A percentile compares a stretch with the other conserved stretches of the same genome.
phyloP scores from a whole-genome alignment of 2,888 invertebrate genomes.

The Pandemis cinnamomeana region DNA sequence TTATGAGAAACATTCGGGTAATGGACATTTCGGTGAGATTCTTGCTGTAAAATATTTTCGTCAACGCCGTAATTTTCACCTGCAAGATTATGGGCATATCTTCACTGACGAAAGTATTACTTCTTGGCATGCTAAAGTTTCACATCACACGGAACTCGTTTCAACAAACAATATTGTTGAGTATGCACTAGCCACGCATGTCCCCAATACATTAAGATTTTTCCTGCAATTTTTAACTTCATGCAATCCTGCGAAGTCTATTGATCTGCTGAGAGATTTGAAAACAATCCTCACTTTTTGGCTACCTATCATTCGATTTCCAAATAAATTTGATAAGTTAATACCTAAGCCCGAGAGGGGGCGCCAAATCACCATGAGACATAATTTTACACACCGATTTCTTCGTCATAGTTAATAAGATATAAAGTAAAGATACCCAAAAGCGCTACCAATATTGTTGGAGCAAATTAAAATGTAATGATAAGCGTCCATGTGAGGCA shows the following conservation, averaged over 20 bases:
- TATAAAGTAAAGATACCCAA: slow-evolving; percentile 59
- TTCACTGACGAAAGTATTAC: slow-evolving; percentile 58
- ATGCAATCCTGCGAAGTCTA: slow-evolving; percentile 24
- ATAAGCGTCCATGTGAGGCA: slow-evolving; percentile 66
- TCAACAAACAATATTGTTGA: slow-evolving; percentile 27
- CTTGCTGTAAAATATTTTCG: slow-evolving; percentile 77
- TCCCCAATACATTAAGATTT: slow-evolving; percentile 17
- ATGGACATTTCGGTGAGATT: slow-evolving; percentile 70
- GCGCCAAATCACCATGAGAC: slow-evolving; percentile 78
- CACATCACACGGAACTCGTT: slow-evolving; percentile 46
- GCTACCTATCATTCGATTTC: slow-evolving; percentile 9
- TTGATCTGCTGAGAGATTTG: background rate
- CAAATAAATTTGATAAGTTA: slow-evolving; percentile 14
- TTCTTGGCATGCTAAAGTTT: slow-evolving; percentile 48
- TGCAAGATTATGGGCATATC: slow-evolving; percentile 70
- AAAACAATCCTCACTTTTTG: background rate
- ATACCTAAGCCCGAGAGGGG: slow-evolving; percentile 65
- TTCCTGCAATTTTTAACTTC: slow-evolving; percentile 8
- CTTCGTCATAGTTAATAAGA: slow-evolving; percentile 70
- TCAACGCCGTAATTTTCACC: slow-evolving; percentile 79
- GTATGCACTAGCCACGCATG: slow-evolving; percentile 35
- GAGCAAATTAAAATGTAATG: slow-evolving; percentile 67
- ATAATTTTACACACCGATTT: slow-evolving; percentile 78
- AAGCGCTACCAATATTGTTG: slow-evolving; percentile 64
- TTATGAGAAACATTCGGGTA: slow-evolving; percentile 73